Base-by-base conservation (phyloP, 1,140 invertebrate species). In the Drosophila novamexicana region DNA sequence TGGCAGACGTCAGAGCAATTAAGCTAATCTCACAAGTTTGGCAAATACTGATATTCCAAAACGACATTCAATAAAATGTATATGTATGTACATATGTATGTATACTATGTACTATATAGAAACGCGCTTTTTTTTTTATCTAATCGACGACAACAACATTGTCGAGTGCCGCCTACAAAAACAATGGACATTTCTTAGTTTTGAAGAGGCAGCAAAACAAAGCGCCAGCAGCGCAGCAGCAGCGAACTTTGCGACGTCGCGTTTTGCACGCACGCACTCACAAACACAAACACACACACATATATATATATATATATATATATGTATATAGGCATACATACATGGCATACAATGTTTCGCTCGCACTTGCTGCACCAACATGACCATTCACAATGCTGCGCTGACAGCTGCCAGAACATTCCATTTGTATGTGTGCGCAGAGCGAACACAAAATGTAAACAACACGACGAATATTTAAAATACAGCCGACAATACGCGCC, bases 311-410 rank as follows among this genome's bases (percentile, higher is more conserved):
- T 14, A 14, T 14, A 14, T 14, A 14, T 14, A 14, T 0, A 14
- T 14, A 14, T 0, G 0, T 14, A 14, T 14, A 14, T 14, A 14
- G 14, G 14, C 14, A 14, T 9, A 37, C 14, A 29, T 34, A 59
- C 32, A 53, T 32, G 59, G 12, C 32, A 22, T 16, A 39, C 18
- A 36, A 36, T 59, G 56, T 29, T 63, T 53, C 14, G 39, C 29
- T 69, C 18, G 14, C 57, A 73, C 14, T 36, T 61, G 50, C 39
- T n/a, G 52, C 59, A 44, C 45, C 40, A 58, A 66, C 72, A 78
- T 75, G 73, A 75, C 50, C 83, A 88, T 74, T 88, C 84, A 77
- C 82, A 79, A 88, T 70, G 79, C 75, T 86, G 71, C 68, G 71
- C 65, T 52, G 62, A 82, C 79, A 79, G 79, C 68, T 71, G 83